Conservation (phyloP, 2,888 invertebrate species). For the Spodoptera exigua region DNA sequence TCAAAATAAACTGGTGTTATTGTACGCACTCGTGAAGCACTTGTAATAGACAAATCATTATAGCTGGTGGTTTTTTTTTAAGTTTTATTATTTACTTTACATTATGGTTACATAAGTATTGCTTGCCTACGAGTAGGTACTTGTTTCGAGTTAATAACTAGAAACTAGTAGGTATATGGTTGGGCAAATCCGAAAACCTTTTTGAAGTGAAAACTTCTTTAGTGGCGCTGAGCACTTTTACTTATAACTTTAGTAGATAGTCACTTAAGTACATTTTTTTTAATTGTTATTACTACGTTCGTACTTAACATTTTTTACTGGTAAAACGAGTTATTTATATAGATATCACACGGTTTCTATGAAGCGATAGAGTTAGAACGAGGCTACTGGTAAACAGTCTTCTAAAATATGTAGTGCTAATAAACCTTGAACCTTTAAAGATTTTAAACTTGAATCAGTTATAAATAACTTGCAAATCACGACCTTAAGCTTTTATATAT, state of each 20-base stretch:
- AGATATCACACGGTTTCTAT: neutral
- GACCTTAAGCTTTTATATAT: neutral
- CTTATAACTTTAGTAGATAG: neutral
- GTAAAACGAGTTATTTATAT: neutral
- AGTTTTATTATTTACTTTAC: conserved; percentile 16
- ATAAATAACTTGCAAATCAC: conserved; percentile 34
- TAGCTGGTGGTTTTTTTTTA: conserved; percentile 15
- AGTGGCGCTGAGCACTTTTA: neutral
- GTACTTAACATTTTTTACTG: conserved; percentile 1
- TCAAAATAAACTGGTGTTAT: conserved; percentile 25
- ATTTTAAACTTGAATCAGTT: conserved; percentile 4
- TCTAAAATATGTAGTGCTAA: conserved; percentile 23
- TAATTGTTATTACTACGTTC: neutral
- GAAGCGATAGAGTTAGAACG: neutral
- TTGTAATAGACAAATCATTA: conserved; percentile 30
- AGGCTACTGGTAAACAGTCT: conserved; percentile 4
- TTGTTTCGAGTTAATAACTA: no score
- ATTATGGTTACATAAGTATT: neutral
- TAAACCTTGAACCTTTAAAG: conserved; percentile 17
- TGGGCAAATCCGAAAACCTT: no score
- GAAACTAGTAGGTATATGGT: no score
- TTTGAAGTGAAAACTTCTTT: no score
- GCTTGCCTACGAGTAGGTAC: neutral
- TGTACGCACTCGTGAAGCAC: conserved; percentile 25
- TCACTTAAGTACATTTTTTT: neutral